Percentiles rank a stretch among this genome's conserved stretches.
phyloP scores from a whole-genome alignment of 2,797 vertebrate species.

The Sebastes oblongus region DNA sequence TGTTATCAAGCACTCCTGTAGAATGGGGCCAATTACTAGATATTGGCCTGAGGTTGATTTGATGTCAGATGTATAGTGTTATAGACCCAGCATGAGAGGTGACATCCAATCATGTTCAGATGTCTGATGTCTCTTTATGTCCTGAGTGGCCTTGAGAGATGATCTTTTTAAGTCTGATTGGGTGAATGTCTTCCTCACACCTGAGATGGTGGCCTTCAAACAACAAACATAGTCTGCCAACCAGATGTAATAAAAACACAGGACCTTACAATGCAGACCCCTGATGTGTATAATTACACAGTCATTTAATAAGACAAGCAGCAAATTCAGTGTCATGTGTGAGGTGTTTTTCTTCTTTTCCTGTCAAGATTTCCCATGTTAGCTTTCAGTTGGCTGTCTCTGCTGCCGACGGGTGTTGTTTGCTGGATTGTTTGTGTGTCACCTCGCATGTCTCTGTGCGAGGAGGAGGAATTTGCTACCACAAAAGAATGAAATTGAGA shows the following conservation, averaged over 20 bases:
- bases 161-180: conserved; percentile 66
- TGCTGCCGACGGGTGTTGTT: conserved; percentile 69
- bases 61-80: conserved; percentile 69
- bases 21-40: conserved; percentile 72
- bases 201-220: conserved; percentile 52
- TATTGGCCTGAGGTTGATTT: conserved; percentile 70
- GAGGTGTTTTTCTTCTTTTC: conserved; percentile 59
- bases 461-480: conserved; percentile 72
- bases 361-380: conserved; percentile 76
- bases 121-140: conserved; percentile 73
- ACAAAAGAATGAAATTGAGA: conserved; percentile 77
- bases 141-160: conserved; percentile 65
- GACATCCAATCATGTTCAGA: conserved; percentile 79
- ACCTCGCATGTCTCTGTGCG: conserved; percentile 68
- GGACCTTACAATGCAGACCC: conserved; percentile 51
- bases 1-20: conserved; percentile 45
- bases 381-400: conserved; percentile 74
- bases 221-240: conserved; percentile 29
- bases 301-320: conserved; percentile 73
- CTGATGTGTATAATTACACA: conserved; percentile 75
- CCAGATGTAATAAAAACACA: conserved; percentile 52
- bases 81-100: conserved; percentile 69
- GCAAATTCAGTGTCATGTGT: conserved; percentile 67
- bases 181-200: conserved; percentile 48
- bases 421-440: conserved; percentile 77